These are phyloP conservation scores for Tyrannus savana DNA, from an alignment of 2,113 vertebrate genomes.

Conservation along the genomic window DNA sequence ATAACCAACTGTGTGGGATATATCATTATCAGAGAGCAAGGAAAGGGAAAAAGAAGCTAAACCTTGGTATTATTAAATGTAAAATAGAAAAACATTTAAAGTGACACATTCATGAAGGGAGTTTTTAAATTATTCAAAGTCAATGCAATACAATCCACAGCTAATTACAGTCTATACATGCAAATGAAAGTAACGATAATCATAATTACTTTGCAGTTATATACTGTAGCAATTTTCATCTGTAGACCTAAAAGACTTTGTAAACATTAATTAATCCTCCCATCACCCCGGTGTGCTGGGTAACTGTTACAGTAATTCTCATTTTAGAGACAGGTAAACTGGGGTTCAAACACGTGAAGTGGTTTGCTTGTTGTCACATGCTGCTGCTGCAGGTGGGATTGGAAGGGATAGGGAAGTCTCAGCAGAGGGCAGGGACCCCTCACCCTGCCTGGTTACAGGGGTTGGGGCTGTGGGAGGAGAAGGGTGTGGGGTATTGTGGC, in stretches of 20 bases:
- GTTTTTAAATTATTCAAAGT: constrained; percentile 60
- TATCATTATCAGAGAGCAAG: neutral
- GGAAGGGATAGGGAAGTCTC: fast-evolving
- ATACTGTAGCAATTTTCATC: constrained; percentile 50
- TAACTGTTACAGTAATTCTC: neutral
- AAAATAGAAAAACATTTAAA: constrained; percentile 43
- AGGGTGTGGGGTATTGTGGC: fast-evolving
- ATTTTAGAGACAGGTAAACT: neutral
- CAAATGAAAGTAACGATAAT: constrained; percentile 59
- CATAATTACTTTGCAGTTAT: constrained; percentile 66
- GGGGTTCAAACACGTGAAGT: neutral
- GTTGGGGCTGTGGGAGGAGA: neutral
- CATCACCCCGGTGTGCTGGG: neutral
- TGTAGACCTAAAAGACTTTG: constrained; percentile 50
- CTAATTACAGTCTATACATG: constrained; percentile 68
- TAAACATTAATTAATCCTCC: constrained; percentile 66
- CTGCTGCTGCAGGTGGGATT: neutral
- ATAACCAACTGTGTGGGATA: neutral
- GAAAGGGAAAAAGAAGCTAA: neutral
- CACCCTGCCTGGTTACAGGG: neutral
- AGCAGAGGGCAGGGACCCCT: neutral
- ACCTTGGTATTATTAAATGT: neutral
- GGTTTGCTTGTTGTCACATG: neutral
- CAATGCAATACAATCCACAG: constrained; percentile 55
- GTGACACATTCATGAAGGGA: constrained; percentile 24